Percentiles rank a stretch among this genome's conserved stretches.
These are phyloP conservation scores for Pyralis farinalis DNA, from an alignment of 2,888 invertebrate species.

Conservation along the genomic window DNA sequence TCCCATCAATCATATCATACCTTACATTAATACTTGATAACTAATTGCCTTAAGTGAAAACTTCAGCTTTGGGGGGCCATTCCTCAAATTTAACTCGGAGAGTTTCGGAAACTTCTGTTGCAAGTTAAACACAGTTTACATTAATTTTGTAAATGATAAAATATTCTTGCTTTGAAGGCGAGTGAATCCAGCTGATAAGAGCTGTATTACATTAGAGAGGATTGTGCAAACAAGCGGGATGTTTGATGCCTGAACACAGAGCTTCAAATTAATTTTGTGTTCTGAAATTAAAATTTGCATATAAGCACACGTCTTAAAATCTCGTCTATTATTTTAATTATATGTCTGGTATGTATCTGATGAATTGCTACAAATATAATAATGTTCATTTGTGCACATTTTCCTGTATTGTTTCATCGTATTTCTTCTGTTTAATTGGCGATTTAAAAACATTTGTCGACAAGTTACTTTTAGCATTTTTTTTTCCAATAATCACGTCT, in stretches of 20 bases:
- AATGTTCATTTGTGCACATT: no score
- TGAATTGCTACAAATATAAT: no score
- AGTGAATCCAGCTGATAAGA: slow-evolving; percentile 6
- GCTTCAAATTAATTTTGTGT: background rate
- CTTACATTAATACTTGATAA: slow-evolving; percentile 13
- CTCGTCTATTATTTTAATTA: no score
- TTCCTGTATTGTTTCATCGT: no score
- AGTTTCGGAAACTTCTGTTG: slow-evolving; percentile 14
- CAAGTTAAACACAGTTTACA: slow-evolving; percentile 24
- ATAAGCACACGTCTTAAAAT: background rate
- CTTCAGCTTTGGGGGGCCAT: slow-evolving; percentile 9
- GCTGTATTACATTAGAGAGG: background rate
- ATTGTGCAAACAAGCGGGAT: slow-evolving; percentile 2
- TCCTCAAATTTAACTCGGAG: slow-evolving; percentile 16
- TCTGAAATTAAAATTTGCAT: background rate
- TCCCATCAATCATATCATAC: slow-evolving; percentile 15
- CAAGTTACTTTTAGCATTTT: no score
- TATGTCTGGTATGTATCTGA: no score
- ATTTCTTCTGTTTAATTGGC: no score
- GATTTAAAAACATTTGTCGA: no score
- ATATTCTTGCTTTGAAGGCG: slow-evolving; percentile 13
- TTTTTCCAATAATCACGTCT: no score
- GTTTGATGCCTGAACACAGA: background rate
- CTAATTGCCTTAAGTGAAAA: slow-evolving; percentile 23
- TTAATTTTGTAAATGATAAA: slow-evolving; percentile 30